Percentiles rank a stretch among this genome's conserved stretches.
These are phyloP conservation scores for Orthonevra nobilis DNA, from an alignment of 2,888 invertebrate species.

Conservation along the genomic window DNA sequence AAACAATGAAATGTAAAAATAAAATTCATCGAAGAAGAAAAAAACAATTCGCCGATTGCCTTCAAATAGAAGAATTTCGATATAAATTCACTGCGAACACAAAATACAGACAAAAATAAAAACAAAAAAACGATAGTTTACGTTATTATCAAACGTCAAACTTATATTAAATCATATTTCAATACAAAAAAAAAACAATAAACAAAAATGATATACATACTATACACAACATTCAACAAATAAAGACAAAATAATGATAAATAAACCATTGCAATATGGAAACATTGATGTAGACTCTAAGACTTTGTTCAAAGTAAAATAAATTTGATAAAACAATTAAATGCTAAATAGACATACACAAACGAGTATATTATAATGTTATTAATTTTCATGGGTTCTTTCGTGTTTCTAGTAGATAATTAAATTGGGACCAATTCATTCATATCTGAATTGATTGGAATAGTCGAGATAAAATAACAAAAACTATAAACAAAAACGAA, in stretches of 20 bases:
- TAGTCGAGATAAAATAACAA: constrained; percentile 61
- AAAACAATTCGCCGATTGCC: constrained; percentile 80
- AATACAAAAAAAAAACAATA: constrained; percentile 62
- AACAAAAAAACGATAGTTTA: constrained; percentile 49
- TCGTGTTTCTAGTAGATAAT: constrained; percentile 65
- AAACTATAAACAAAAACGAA: constrained; percentile 10
- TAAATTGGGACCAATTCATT: constrained; percentile 76
- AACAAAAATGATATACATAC: constrained; percentile 65
- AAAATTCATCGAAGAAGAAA: constrained; percentile 71
- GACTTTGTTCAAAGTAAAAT: constrained; percentile 54
- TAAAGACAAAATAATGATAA: constrained; percentile 53
- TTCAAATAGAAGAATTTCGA: constrained; percentile 80
- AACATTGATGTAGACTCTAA: constrained; percentile 62
- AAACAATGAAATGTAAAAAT: constrained; percentile 69
- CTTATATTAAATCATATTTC: constrained; percentile 66
- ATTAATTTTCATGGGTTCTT: constrained; percentile 54
- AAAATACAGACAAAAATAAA: no score
- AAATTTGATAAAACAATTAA: constrained; percentile 72
- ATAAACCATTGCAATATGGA: constrained; percentile 49
- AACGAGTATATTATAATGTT: constrained; percentile 27
- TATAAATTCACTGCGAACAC: constrained; percentile 74
- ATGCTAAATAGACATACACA: constrained; percentile 17
- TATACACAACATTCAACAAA: constrained; percentile 54
- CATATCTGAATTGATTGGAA: constrained; percentile 76
- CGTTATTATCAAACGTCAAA: constrained; percentile 67